A percentile compares a stretch with the other conserved stretches of the same genome.
These are phyloP conservation scores for Globodera rostochiensis DNA, from an alignment of 1,140 invertebrate species.

Conservation along the genomic window DNA sequence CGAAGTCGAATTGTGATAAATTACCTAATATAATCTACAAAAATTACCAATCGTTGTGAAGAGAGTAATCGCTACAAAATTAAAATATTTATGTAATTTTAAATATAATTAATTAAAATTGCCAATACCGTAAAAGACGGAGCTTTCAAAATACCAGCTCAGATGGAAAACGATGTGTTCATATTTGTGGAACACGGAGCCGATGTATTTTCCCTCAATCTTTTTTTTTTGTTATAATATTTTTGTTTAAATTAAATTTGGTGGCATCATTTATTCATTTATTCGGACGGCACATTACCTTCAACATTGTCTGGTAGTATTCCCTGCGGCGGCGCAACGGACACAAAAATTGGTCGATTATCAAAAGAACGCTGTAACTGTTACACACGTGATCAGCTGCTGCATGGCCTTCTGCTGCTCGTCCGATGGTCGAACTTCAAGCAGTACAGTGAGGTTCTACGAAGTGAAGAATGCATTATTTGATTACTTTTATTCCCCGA, in stretches of 20 bases:
- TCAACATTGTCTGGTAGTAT: conserved; percentile 45
- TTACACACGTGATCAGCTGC: conserved; percentile 20
- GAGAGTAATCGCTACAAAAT: conserved; percentile 33
- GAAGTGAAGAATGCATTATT: neutral
- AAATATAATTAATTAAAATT: neutral
- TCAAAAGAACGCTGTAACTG: conserved; percentile 6
- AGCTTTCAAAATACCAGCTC: conserved; percentile 45
- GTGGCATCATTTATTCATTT: no score
- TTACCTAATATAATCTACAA: neutral
- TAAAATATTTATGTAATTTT: neutral
- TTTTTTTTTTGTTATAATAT: neutral
- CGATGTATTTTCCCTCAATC: conserved; percentile 40
- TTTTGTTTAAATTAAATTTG: no score
- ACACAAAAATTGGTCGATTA: neutral
- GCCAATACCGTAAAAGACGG: conserved; percentile 38
- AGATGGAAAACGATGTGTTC: conserved; percentile 32
- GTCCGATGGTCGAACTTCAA: conserved; percentile 15
- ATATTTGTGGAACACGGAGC: conserved; percentile 48
- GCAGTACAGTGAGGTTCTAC: conserved; percentile 10
- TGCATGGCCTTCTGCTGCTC: conserved; percentile 27
- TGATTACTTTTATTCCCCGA: neutral
- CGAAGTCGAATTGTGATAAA: neutral
- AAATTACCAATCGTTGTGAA: conserved; percentile 39
- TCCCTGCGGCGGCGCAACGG: conserved; percentile 22
- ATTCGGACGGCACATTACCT: conserved; percentile 5